Percentiles rank a stretch among this genome's conserved stretches.
phyloP scores from a whole-genome alignment of 2,797 vertebrate genomes.

The Clarias pachynema region DNA sequence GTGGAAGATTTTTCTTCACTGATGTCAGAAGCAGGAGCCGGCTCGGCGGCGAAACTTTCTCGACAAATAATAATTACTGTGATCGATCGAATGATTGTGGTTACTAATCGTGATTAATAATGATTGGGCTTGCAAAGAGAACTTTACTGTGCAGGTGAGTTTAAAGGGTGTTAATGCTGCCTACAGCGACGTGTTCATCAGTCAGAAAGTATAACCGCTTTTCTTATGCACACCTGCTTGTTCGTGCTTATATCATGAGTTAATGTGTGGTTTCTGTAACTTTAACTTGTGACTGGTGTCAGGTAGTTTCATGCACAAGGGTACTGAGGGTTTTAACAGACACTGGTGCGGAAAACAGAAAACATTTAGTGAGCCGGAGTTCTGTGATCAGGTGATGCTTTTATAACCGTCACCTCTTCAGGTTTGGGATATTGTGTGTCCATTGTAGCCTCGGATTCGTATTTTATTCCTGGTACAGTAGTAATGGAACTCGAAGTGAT shows the following conservation, averaged over 20 bases:
- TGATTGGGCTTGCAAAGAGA: not conserved
- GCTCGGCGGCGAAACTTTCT: not conserved
- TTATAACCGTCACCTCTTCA: not conserved
- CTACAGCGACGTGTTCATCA: not conserved
- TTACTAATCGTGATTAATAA: not conserved
- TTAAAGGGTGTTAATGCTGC: not conserved
- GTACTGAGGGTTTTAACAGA: not conserved
- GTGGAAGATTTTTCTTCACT: not conserved
- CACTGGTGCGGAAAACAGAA: not conserved
- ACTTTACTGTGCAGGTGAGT: not conserved
- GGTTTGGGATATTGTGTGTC: not conserved
- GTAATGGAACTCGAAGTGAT: not conserved
- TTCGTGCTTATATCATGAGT: not conserved
- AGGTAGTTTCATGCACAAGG: not conserved
- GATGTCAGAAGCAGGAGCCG: not conserved
- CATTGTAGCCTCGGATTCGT: not conserved
- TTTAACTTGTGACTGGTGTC: not conserved
- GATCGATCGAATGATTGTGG: not conserved
- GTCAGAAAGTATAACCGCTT: not conserved
- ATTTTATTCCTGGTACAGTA: not conserved
- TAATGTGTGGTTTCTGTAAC: not conserved
- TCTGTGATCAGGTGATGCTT: not conserved
- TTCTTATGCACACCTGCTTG: not conserved
- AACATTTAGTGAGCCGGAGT: not conserved
- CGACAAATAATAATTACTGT: not conserved